A percentile compares a stretch with the other conserved stretches of the same genome.
phyloP scores from a whole-genome alignment of 1,140 invertebrate species.

The Paracyclopina nana region DNA sequence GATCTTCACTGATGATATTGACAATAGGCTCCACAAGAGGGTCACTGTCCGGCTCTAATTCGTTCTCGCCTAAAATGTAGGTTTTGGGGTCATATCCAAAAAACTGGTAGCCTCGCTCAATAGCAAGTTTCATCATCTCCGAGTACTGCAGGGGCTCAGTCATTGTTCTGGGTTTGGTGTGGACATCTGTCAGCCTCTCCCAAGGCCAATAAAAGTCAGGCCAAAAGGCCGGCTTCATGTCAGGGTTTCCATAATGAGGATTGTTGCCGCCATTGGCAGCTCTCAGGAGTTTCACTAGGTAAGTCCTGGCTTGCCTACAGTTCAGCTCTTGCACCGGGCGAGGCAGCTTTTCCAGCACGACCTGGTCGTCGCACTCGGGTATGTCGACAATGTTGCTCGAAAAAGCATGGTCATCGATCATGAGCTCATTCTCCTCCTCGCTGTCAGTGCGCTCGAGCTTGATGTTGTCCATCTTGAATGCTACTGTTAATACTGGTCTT shows the following conservation, averaged over 20 bases:
- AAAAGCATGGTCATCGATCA: no score
- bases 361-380: no score
- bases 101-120: conserved; percentile 15
- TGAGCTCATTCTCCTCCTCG: no score
- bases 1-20: background rate
- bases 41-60: no score
- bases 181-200: conserved; percentile 14
- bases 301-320: conserved; percentile 11
- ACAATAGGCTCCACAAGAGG: background rate
- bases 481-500: no score
- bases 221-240: conserved; percentile 14
- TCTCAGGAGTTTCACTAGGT: conserved; percentile 14
- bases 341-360: conserved; percentile 7
- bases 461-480: no score
- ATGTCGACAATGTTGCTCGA: no score
- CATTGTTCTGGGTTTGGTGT: conserved; percentile 13
- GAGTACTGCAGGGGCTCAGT: conserved; percentile 14
- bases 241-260: conserved; percentile 14
- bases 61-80: no score
- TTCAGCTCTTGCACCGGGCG: conserved; percentile 13
- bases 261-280: conserved; percentile 9
- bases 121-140: conserved; percentile 17
- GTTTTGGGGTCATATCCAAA: conserved; percentile 13
- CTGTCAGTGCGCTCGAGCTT: no score
- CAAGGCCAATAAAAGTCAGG: conserved; percentile 17